These are phyloP conservation scores for Darevskia nairensis DNA, from an alignment of 2,797 vertebrate species.

Conservation along the genomic window DNA sequence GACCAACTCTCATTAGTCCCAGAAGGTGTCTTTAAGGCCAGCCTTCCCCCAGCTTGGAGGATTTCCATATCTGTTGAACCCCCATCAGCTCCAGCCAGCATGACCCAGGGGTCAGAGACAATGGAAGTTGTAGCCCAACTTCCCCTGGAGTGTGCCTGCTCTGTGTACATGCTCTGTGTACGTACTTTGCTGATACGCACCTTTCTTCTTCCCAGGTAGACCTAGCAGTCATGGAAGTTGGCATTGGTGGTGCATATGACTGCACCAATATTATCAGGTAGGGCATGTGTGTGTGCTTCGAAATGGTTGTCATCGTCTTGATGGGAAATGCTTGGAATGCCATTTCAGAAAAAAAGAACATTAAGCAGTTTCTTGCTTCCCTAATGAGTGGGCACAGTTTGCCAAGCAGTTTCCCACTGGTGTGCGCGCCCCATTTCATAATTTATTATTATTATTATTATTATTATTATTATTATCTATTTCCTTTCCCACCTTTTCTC, in stretches of 20 bases:
- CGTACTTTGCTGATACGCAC: background rate
- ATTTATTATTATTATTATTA: too few relatives aligned
- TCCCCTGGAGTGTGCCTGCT: background rate
- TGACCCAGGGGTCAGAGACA: background rate
- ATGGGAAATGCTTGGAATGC: background rate
- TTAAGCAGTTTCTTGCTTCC: background rate
- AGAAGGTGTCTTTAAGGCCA: too few relatives aligned
- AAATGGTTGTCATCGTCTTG: background rate
- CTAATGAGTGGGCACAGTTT: background rate
- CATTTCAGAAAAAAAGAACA: background rate
- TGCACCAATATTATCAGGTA: conserved; percentile 97
- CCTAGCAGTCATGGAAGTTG: conserved; percentile 93
- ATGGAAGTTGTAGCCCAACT: too few relatives aligned
- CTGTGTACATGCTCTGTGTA: too few relatives aligned
- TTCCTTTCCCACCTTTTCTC: too few relatives aligned
- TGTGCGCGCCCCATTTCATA: background rate
- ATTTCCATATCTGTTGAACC: too few relatives aligned
- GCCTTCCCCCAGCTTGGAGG: too few relatives aligned
- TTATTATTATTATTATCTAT: too few relatives aligned
- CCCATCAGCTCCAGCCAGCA: background rate
- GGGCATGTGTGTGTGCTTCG: background rate
- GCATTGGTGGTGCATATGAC: conserved; percentile 94
- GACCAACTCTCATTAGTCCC: too few relatives aligned
- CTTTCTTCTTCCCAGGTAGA: conserved; percentile 85
- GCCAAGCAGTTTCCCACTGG: background rate